Conservation (phyloP, 2,797 vertebrate genomes). For the Lacerta bilineata region DNA sequence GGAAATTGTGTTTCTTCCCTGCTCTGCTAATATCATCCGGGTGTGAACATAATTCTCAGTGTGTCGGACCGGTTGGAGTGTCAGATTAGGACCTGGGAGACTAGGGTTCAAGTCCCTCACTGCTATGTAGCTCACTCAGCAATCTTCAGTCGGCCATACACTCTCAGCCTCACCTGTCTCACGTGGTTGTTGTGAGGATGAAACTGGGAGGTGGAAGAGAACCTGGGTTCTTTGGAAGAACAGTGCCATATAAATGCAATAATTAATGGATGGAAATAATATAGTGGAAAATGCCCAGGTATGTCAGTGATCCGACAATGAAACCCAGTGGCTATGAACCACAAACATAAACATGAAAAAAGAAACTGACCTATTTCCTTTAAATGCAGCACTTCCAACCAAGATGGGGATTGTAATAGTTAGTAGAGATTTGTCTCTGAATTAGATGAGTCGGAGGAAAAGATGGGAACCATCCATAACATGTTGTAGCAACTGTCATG, state of each 20-base stretch:
- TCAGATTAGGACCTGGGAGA: too few species aligned
- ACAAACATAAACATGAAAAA: constrained; percentile 6
- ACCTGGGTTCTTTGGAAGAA: too few species aligned
- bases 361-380: not conserved
- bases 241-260: too few species aligned
- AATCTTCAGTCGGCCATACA: too few species aligned
- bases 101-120: too few species aligned
- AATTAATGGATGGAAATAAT: too few species aligned
- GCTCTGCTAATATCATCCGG: not conserved
- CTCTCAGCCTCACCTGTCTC: too few species aligned
- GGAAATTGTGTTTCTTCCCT: not conserved
- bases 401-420: constrained; percentile 4
- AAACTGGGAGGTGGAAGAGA: too few species aligned
- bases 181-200: too few species aligned
- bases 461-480: constrained; percentile 28
- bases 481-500: constrained; percentile 4
- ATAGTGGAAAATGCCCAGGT: not conserved
- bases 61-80: too few species aligned
- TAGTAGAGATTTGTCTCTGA: constrained; percentile 39
- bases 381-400: not conserved
- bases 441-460: constrained; percentile 12
- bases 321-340: not conserved
- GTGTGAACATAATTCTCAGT: not conserved
- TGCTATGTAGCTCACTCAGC: too few species aligned
- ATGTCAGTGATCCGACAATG: not conserved